phyloP scores from a whole-genome alignment of 2,888 invertebrate species.

The Piscicola geometra region DNA sequence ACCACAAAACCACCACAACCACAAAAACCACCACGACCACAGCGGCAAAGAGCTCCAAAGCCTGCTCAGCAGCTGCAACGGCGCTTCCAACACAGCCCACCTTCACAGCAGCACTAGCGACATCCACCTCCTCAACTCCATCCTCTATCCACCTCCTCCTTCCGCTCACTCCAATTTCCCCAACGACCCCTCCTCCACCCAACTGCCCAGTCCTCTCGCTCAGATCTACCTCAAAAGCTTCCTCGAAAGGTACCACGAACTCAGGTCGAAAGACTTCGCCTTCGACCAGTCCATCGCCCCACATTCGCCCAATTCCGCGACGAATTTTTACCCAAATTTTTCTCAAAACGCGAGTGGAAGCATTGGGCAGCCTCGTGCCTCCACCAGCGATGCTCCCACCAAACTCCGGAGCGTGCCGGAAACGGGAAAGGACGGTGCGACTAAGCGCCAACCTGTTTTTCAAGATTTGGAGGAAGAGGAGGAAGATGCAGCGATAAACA shows the following conservation, averaged over 20 bases:
- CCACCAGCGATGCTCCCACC: background rate
- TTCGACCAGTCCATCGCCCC: constrained; percentile 3
- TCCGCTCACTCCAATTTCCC: too few species aligned
- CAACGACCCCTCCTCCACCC: background rate
- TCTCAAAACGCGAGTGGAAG: background rate
- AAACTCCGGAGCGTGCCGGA: background rate
- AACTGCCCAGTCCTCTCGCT: background rate
- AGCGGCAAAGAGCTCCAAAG: constrained; percentile 22
- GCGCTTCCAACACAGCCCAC: constrained; percentile 9
- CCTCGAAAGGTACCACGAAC: constrained; percentile 24
- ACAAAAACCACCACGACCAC: background rate
- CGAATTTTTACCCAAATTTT: too few species aligned
- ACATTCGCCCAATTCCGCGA: too few species aligned
- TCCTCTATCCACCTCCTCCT: constrained; percentile 8
- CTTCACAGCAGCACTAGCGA: too few species aligned
- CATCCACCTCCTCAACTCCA: too few species aligned
- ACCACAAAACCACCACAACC: too few species aligned
- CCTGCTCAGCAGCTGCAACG: constrained; percentile 21
- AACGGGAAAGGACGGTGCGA: background rate
- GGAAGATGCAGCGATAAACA: background rate
- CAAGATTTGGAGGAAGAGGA: constrained; percentile 11
- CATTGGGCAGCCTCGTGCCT: background rate
- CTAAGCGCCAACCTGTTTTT: background rate
- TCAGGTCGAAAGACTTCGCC: constrained; percentile 24
- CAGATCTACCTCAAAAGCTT: constrained; percentile 31